Conservation (phyloP, 2,797 vertebrate genomes). For the Syngnathus rostellatus region DNA sequence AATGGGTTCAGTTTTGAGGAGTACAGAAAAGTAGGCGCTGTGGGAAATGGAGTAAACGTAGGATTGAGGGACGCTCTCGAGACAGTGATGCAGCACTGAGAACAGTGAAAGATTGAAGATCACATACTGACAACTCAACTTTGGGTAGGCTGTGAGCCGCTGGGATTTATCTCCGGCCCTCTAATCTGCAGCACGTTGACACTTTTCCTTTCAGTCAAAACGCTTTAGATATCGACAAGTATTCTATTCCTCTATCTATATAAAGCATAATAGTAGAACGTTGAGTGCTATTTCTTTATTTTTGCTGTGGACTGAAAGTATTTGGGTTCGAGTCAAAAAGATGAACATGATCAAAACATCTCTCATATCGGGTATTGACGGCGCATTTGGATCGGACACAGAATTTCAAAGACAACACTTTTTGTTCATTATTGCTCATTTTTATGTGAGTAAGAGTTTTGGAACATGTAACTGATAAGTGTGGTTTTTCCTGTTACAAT, state of each 20-base stretch:
- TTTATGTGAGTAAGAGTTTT: background rate
- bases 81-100: slow-evolving; percentile 13
- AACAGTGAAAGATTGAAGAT: slow-evolving; percentile 41
- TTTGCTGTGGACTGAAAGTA: background rate
- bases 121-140: slow-evolving; percentile 29
- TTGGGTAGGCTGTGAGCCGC: slow-evolving; percentile 14
- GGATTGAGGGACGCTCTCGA: slow-evolving; percentile 25
- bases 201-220: slow-evolving; percentile 14
- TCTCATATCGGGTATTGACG: too few species aligned
- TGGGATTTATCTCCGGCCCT: slow-evolving; percentile 19
- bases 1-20: slow-evolving; percentile 35
- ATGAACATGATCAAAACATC: too few species aligned
- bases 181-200: slow-evolving; percentile 18
- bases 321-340: background rate
- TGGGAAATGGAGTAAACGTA: slow-evolving; percentile 38
- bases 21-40: slow-evolving; percentile 19
- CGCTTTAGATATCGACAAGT: background rate
- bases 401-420: background rate
- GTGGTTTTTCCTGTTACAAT: background rate
- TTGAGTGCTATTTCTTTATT: background rate
- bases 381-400: too few species aligned
- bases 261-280: background rate
- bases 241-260: background rate
- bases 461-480: background rate
- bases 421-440: background rate